Evolutionary conservation across 2,888 invertebrate species (phyloP).

Genomic region (Pterostichus niger): DNA sequence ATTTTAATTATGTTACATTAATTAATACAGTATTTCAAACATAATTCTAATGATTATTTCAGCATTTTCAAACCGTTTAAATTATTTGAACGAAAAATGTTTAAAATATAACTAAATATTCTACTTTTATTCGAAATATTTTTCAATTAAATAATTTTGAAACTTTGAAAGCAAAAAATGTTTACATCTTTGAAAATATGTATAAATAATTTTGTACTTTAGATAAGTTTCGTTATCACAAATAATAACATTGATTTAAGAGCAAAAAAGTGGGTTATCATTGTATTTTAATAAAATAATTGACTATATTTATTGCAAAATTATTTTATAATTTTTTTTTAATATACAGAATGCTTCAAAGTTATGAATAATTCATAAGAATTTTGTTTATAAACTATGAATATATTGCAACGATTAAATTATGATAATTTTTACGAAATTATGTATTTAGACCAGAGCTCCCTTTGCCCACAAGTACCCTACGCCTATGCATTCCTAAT

Average conservation of each 20-base stretch:
- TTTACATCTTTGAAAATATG: too few species aligned
- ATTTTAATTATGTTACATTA: too few species aligned
- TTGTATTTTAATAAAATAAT: too few species aligned
- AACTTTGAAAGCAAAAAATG: too few species aligned
- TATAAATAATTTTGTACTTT: not conserved
- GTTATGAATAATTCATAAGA: slow-evolving; percentile 32
- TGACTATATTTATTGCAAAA: not conserved
- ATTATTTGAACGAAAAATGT: too few species aligned
- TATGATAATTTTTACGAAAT: slow-evolving; percentile 6
- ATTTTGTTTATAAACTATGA: not conserved
- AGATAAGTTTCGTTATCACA: slow-evolving; percentile 10
- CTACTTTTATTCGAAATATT: too few species aligned
- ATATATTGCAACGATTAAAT: not conserved
- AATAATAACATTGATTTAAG: not conserved
- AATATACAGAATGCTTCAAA: not conserved
- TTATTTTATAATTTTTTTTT: not conserved
- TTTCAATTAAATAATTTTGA: too few species aligned
- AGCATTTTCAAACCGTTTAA: too few species aligned
- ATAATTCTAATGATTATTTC: too few species aligned
- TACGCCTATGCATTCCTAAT: slow-evolving; percentile 30
- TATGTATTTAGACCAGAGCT: slow-evolving; percentile 31
- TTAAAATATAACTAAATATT: too few species aligned
- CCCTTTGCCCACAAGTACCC: not conserved
- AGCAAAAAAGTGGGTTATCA: slow-evolving; percentile 14
- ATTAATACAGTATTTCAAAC: too few species aligned